Conservation (phyloP, 1,140 invertebrate genomes). For the Stegodyphus mimosarum region DNA sequence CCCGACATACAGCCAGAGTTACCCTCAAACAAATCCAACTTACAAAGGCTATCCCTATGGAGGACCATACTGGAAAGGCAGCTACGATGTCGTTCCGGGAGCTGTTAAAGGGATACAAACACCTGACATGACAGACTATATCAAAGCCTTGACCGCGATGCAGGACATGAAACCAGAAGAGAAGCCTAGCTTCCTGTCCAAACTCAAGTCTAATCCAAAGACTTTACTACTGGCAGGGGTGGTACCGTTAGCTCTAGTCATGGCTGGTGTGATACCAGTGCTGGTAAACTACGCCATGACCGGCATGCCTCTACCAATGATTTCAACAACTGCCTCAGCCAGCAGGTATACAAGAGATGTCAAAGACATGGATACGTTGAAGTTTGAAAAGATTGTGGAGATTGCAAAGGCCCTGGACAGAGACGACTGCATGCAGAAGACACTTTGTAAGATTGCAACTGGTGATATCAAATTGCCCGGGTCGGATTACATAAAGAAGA, state of each 20-base stretch:
- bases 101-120: neutral
- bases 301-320: neutral
- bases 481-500: constrained; percentile 20
- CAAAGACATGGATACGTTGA: neutral
- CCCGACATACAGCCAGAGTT: neutral
- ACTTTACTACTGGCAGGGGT: constrained; percentile 12
- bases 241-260: constrained; percentile 17
- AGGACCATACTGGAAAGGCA: constrained; percentile 6
- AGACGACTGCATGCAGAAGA: constrained; percentile 35
- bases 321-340: constrained; percentile 20
- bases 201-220: constrained; percentile 33
- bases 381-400: constrained; percentile 12
- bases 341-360: constrained; percentile 28
- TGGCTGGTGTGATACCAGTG: constrained; percentile 32
- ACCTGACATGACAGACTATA: constrained; percentile 31
- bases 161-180: neutral
- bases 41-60: constrained; percentile 22
- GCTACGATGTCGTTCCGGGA: neutral
- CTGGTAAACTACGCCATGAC: constrained; percentile 52
- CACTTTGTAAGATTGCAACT: constrained; percentile 14
- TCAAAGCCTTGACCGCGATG: constrained; percentile 13
- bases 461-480: neutral
- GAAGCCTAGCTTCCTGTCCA: constrained; percentile 21
- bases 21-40: neutral
- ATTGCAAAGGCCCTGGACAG: constrained; percentile 22